phyloP scores from a whole-genome alignment of 1,140 invertebrate species.

The Drosophila tristis region DNA sequence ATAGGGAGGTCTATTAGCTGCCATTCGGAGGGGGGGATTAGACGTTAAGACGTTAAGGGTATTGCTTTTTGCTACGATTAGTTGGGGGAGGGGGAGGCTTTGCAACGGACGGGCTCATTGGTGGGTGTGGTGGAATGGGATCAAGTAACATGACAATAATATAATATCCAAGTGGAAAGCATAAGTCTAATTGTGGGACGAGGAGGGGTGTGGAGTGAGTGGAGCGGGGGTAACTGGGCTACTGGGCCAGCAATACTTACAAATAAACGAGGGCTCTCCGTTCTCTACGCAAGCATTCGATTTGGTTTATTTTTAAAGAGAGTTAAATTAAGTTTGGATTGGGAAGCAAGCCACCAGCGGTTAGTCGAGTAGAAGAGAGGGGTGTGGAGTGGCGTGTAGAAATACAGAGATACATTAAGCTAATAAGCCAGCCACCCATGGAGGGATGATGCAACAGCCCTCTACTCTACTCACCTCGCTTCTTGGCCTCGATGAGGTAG shows the following conservation, averaged over 20 bases:
- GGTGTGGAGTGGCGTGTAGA: background rate
- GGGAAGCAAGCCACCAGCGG: conserved; percentile 64
- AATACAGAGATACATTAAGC: conserved; percentile 6
- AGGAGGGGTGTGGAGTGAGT: too few species aligned
- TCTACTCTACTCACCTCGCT: conserved; percentile 91
- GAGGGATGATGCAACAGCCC: too few species aligned
- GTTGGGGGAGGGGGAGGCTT: background rate
- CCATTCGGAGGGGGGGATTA: too few species aligned
- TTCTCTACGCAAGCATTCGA: conserved; percentile 78
- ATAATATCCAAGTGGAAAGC: background rate
- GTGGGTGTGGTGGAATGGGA: too few species aligned
- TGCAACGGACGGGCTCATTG: background rate
- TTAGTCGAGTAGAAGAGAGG: conserved; percentile 14
- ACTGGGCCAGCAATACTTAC: conserved; percentile 82
- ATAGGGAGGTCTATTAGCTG: too few species aligned
- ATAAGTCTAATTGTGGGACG: background rate
- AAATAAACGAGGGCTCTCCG: conserved; percentile 80
- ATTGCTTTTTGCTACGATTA: background rate
- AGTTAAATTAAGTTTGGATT: conserved; percentile 14
- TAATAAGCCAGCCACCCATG: conserved; percentile 5
- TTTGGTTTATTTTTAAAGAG: conserved; percentile 18
- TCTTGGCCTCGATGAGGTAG: conserved; percentile 95
- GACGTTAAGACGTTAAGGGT: background rate
- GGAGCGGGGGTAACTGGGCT: too few species aligned
- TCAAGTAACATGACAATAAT: too few species aligned